Evolutionary conservation across 1,140 invertebrate species (phyloP), one percentile per base, ranked within the genome.

Genomic region (Tetragonula clypearis): DNA sequence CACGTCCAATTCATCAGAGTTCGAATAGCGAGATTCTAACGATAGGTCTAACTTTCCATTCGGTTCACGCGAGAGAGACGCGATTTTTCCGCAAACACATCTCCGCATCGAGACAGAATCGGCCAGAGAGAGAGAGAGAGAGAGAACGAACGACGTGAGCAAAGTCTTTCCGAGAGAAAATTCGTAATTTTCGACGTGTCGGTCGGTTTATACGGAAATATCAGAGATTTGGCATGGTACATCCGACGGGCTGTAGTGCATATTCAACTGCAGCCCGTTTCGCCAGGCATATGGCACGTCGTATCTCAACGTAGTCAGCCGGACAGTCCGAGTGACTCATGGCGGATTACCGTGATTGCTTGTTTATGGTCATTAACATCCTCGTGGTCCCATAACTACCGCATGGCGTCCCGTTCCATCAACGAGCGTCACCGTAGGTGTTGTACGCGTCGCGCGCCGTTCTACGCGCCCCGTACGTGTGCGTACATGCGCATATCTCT

Each of bases 361-460:
- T 94, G 93, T 94, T 94, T 94, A 94, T 94, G 93, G 94, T 94
- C 93, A 94, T 94, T 94, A 94, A 94, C 94, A 94, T 94, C 93
- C 92, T 94, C 92, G 92, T 92, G 92, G 92, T 94, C 90, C 92
- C 92, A 94, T 94, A 94, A 94, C 93, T 92, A 91, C 92, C 90
- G 87, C 92, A 92, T 90, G 90, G 90, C 86, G 92, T 93, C 92
- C 93, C 90, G 88, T 93, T 90, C 91, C 91, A 93, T 93, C 93
- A 90, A 87, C 86, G 81, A 78, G 78, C 86, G 26, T 80, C 78
- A 79, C 82, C 71, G 62, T 88, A 91, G 87, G 87, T 86, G 84
- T 80, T 77, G 76, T 72, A 55, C 17, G 65, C 65, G 65, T 69
- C 79, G 60, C 23, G 60, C 60, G 60, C 60, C 41, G 60, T 62